Evolutionary conservation across 2,797 vertebrate species (phyloP).

Genomic region (Molothrus aeneus): DNA sequence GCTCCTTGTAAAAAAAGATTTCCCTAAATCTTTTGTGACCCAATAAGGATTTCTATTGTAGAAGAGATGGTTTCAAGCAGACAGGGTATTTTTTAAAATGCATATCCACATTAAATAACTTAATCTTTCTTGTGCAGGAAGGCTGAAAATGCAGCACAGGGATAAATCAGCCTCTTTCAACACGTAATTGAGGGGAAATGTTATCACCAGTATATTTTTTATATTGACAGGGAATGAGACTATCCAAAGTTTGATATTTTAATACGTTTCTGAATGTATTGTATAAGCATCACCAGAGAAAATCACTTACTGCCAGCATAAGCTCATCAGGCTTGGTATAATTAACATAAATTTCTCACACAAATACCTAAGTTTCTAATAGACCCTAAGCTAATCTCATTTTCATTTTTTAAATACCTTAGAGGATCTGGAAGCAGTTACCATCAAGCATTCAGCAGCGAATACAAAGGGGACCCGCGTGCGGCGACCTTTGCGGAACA

Average conservation of each 20-base stretch:
- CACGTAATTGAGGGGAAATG: slow-evolving; percentile 58
- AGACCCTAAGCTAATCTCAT: slow-evolving; percentile 59
- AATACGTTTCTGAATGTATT: slow-evolving; percentile 59
- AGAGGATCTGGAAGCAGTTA: slow-evolving; percentile 22
- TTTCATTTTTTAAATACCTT: slow-evolving; percentile 64
- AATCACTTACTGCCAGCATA: slow-evolving; percentile 61
- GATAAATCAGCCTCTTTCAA: slow-evolving; percentile 57
- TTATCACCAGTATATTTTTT: slow-evolving; percentile 53
- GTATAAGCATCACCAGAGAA: slow-evolving; percentile 30
- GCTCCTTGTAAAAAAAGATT: slow-evolving; percentile 9
- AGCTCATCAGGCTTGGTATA: slow-evolving; percentile 60
- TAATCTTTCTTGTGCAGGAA: slow-evolving; percentile 56
- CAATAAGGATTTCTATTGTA: slow-evolving; percentile 12
- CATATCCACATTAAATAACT: slow-evolving; percentile 53
- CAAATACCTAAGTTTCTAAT: slow-evolving; percentile 62
- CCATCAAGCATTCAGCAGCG: neutral
- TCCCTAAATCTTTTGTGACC: slow-evolving; percentile 18
- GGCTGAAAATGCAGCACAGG: slow-evolving; percentile 30
- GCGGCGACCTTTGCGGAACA: neutral
- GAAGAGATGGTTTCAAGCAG: slow-evolving; percentile 33
- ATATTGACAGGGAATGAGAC: slow-evolving; percentile 50
- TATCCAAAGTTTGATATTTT: slow-evolving; percentile 54
- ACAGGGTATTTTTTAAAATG: slow-evolving; percentile 42
- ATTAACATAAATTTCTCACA: slow-evolving; percentile 64
- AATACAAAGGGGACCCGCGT: neutral